Base-by-base conservation (phyloP, 1,140 invertebrate species). In the Pinna nobilis region DNA sequence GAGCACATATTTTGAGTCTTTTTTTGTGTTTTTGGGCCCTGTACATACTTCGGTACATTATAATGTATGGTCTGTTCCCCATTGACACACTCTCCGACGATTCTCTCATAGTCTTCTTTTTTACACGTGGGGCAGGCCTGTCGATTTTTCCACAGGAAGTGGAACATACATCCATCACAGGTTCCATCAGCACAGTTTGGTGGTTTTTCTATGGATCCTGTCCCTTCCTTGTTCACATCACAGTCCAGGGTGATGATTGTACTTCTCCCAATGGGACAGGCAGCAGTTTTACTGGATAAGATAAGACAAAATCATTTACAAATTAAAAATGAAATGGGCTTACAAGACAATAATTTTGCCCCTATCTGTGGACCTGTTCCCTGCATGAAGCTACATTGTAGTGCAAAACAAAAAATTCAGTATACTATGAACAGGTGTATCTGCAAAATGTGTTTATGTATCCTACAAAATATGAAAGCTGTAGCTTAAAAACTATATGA, bases 101-200 rank as follows among this genome's bases (percentile, higher is more conserved):
- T 90, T 30, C 91, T 86, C 18, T 79, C 49, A 67, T 88, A 90
- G 65, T 89, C 86, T 30, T 89, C 80, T 3, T 85, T 85, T 6
- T 74, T 60, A 82, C 92, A 93, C 18, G 90, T 74, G 25, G 92
- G 91, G 84, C 92, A 93, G 2, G 91, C 92, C 39, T 89, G 89
- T 23, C 76, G 61, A 39, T 86, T 88, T 67, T 81, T 83, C 91
- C 91, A 92, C 64, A 92, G 79, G 70, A 93, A 91, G 80, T 93
- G 92, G 78, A 92, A 93, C 57, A 89, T 89, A 80, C 92, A 93
- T 3, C 92, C 92, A 83, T 93, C 92, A 82, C 92, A 93, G 2
- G 92, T 93, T 3, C 91, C 92, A 84, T 92, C 91, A 0, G 91
- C 89, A 83, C 92, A 93, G 35, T 89, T 88, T 3, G 89, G 84